Base-by-base conservation (phyloP, 2,888 invertebrate species). In the Tetragnatha montana region DNA sequence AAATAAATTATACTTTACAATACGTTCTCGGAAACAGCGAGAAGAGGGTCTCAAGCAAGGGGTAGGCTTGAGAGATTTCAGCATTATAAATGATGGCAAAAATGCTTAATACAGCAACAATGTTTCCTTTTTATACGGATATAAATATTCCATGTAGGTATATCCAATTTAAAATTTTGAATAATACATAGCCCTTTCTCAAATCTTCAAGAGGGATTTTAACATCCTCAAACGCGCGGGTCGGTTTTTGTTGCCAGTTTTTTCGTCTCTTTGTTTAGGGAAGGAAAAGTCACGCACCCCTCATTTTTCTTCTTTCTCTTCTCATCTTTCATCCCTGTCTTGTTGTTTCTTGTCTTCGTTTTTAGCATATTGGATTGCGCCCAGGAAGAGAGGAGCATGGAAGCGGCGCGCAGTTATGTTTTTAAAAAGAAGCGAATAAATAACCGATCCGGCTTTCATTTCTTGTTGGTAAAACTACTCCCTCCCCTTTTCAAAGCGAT, bases 141-240 rank as follows among this genome's bases (percentile, higher is more conserved):
- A 84, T 89, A 81, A 89, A 89, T 89, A 89, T 89, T 89, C 89
- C 71, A 85, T 81, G 51, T 81, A 81, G 73, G 89, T 81, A 71
- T 89, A 89, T 89, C 89, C 89, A 89, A 89, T 89, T 85, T 89
- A 78, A 88, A 89, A 89, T 89, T 89, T 89, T 89, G 89, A 89
- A 89, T 89, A 89, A 89, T 89, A 89, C 81, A 89, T 85, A 22
- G 73, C 60, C 75, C 70, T 60, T 22, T 70, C 47, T 14, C 76
- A 19, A 60, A 35, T 81, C 71, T 89, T 75, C 50, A 74, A 79
- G 73, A 12, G 68, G 78, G 79, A 78, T 69, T 87, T 87, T 81
- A 87, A 87, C 75, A 70, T 76, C 60, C 75, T 19, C 21, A 60
- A 81, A 79, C 74, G 50, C 74, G 81, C 49, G 49, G 35, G 35